Conservation (phyloP, 2,797 vertebrate species). For the Dicrostonyx torquatus region DNA sequence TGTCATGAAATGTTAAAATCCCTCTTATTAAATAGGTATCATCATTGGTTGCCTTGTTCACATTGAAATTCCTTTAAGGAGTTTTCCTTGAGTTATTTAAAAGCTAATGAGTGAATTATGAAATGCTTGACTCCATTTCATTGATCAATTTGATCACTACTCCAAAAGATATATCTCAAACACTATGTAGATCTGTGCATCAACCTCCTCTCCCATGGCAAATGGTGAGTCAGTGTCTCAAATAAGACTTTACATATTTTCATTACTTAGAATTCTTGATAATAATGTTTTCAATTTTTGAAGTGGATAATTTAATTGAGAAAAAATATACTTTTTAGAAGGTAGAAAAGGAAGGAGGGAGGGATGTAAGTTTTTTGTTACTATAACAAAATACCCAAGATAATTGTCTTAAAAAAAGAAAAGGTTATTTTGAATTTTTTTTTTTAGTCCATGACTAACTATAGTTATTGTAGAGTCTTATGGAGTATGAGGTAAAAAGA, state of each 20-base stretch:
- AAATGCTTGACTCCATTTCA: not conserved
- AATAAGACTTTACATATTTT: not conserved
- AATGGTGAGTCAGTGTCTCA: not conserved
- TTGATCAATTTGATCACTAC: not conserved
- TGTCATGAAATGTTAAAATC: not conserved
- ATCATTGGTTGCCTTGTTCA: not conserved
- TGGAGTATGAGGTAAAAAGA: not conserved
- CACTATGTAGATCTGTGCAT: not conserved
- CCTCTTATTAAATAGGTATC: not conserved
- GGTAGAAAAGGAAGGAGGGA: too few species aligned
- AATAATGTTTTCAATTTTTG: not conserved
- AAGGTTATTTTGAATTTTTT: not conserved
- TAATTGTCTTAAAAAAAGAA: not conserved
- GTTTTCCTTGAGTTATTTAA: not conserved
- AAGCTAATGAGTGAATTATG: not conserved
- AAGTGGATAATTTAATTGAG: not conserved
- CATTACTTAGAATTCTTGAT: not conserved
- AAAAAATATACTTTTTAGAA: not conserved
- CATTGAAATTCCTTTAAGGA: not conserved
- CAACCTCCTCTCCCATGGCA: not conserved
- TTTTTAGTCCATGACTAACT: not conserved
- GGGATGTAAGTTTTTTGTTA: not conserved
- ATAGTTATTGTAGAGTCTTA: not conserved
- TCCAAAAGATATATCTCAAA: not conserved
- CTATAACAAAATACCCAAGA: not conserved